These are phyloP conservation scores for Zootermopsis nevadensis DNA, from an alignment of 2,888 invertebrate species.

Conservation along the genomic window DNA sequence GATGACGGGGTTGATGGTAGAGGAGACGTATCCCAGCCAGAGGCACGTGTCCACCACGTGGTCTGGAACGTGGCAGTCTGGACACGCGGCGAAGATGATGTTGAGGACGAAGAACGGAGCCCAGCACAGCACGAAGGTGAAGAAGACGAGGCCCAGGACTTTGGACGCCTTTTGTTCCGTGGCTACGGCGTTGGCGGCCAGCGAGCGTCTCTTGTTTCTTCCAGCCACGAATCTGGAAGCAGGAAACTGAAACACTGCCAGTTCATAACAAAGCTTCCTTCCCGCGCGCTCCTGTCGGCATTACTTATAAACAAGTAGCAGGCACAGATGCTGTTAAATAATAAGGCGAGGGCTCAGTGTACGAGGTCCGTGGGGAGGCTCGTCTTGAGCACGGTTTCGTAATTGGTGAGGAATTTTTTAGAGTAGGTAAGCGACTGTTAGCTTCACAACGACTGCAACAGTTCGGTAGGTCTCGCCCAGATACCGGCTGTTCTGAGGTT, in stretches of 20 bases:
- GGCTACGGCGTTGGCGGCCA: conserved; percentile 85
- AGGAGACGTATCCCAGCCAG: conserved; percentile 93
- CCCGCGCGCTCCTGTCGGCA: too few species aligned
- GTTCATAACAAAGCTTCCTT: too few species aligned
- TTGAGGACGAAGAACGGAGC: conserved; percentile 92
- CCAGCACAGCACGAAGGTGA: conserved; percentile 94
- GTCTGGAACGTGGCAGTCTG: conserved; percentile 79
- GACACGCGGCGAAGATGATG: conserved; percentile 87
- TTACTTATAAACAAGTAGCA: too few species aligned
- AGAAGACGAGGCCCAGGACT: conserved; percentile 90
- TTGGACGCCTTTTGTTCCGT: conserved; percentile 96
- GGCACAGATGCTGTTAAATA: too few species aligned
- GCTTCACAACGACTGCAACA: too few species aligned
- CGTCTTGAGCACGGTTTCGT: too few species aligned
- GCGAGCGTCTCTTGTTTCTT: conserved; percentile 75
- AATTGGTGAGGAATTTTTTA: too few species aligned
- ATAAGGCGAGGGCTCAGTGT: too few species aligned
- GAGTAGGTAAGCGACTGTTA: too few species aligned
- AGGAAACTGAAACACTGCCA: background rate
- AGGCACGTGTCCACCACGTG: conserved; percentile 84
- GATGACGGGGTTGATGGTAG: conserved; percentile 93
- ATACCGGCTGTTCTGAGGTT: too few species aligned
- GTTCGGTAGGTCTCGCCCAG: too few species aligned
- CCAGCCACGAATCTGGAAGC: conserved; percentile 66
- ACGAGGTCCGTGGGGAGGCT: too few species aligned